Evolutionary conservation across 2,888 invertebrate genomes (phyloP).

Genomic region (Platycheirus rosarum): DNA sequence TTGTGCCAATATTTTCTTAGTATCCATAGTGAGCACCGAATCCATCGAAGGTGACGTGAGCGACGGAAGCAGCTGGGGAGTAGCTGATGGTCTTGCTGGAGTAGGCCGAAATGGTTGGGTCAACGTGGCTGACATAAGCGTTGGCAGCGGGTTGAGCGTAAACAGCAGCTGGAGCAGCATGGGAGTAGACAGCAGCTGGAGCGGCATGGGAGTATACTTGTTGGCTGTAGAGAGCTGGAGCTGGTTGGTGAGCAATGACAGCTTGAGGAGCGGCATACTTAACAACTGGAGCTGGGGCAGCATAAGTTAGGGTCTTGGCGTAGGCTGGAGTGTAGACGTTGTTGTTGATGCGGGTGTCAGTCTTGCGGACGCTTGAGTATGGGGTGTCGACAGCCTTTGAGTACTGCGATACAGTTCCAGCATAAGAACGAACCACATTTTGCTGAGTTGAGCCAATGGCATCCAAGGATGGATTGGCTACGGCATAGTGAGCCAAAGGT

Average conservation of each 20-base stretch:
- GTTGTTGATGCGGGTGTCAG: slow-evolving; percentile 84
- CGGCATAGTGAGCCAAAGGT: slow-evolving; percentile 80
- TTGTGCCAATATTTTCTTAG: slow-evolving; percentile 80
- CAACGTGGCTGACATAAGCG: slow-evolving; percentile 74
- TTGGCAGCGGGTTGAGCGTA: slow-evolving; percentile 74
- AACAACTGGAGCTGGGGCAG: slow-evolving; percentile 77
- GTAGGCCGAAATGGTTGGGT: slow-evolving; percentile 78
- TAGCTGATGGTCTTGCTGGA: slow-evolving; percentile 78
- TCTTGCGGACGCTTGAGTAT: slow-evolving; percentile 85
- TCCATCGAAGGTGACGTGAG: slow-evolving; percentile 85
- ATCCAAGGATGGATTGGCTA: slow-evolving; percentile 77
- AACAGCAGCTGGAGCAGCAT: slow-evolving; percentile 75
- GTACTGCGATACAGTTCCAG: slow-evolving; percentile 84
- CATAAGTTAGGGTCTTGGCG: slow-evolving; percentile 76
- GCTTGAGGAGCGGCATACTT: slow-evolving; percentile 77
- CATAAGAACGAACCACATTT: slow-evolving; percentile 85
- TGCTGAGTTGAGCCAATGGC: slow-evolving; percentile 83
- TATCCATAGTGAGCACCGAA: slow-evolving; percentile 85
- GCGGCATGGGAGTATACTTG: slow-evolving; percentile 75
- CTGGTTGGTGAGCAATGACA: slow-evolving; percentile 55
- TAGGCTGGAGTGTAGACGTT: slow-evolving; percentile 74
- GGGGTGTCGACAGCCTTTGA: slow-evolving; percentile 85
- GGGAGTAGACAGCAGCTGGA: slow-evolving; percentile 73
- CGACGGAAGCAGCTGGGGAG: slow-evolving; percentile 84
- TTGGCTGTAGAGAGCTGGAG: slow-evolving; percentile 78